Conservation (phyloP, 2,888 invertebrate genomes). For the Rhodophaea formosa region DNA sequence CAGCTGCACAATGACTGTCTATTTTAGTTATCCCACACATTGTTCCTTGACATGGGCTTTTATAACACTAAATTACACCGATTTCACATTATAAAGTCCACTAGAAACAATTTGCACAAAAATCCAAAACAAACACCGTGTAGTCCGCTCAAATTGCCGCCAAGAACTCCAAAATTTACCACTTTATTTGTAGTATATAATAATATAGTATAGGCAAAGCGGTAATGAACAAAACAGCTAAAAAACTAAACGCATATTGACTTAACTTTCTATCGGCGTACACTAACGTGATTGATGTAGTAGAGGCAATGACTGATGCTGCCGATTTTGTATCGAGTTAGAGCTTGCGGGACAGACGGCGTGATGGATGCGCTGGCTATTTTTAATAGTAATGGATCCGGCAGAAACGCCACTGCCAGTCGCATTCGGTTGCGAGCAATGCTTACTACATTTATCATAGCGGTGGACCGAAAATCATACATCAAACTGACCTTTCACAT, state of each 20-base stretch:
- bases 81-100: too few species aligned
- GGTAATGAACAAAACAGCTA: too few species aligned
- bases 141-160: too few species aligned
- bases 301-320: constrained; percentile 14
- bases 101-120: too few species aligned
- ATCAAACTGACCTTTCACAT: not conserved
- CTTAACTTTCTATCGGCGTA: not conserved
- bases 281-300: constrained; percentile 2
- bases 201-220: too few species aligned
- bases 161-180: too few species aligned
- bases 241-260: not conserved
- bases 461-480: not conserved
- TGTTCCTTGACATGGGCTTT: too few species aligned
- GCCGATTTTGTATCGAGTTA: constrained; percentile 19
- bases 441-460: not conserved
- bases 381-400: constrained; percentile 15
- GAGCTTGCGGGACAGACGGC: constrained; percentile 9
- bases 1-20: too few species aligned
- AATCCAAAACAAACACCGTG: too few species aligned
- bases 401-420: not conserved
- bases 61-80: too few species aligned
- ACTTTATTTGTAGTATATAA: too few species aligned
- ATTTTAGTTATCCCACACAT: too few species aligned
- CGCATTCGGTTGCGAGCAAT: not conserved
- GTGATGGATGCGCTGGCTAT: constrained; percentile 12